Evolutionary conservation across 2,888 invertebrate species (phyloP).

Genomic region (Conomelus anceps): DNA sequence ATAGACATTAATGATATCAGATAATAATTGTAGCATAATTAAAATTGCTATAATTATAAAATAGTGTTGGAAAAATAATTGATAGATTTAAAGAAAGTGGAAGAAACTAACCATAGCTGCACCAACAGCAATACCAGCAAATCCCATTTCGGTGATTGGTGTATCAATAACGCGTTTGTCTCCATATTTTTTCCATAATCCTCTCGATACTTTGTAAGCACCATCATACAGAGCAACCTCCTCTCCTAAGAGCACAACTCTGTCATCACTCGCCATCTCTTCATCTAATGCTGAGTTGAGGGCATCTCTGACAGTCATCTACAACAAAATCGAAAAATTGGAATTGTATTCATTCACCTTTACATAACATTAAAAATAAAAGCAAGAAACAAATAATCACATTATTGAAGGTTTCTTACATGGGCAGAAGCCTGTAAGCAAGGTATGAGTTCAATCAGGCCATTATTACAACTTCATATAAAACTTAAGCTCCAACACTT

Average conservation of each 20-base stretch:
- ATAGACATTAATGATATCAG: too few relatives aligned
- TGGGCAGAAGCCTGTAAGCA: too few relatives aligned
- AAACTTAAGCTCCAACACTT: too few relatives aligned
- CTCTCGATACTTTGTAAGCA: constrained; percentile 89
- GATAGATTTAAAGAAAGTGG: too few relatives aligned
- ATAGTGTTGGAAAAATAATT: too few relatives aligned
- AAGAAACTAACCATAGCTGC: constrained; percentile 64
- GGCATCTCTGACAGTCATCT: constrained; percentile 94
- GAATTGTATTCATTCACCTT: background rate
- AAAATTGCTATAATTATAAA: too few relatives aligned
- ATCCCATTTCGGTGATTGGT: constrained; percentile 97
- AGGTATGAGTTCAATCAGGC: too few relatives aligned
- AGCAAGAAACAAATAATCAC: too few relatives aligned
- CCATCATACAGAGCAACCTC: constrained; percentile 99
- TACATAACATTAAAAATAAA: too few relatives aligned
- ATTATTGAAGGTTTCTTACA: too few relatives aligned
- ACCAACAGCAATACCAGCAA: constrained; percentile 90
- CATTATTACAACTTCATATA: too few relatives aligned
- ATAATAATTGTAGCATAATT: too few relatives aligned
- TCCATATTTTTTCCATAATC: constrained; percentile 96
- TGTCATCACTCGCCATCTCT: constrained; percentile 89
- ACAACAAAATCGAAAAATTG: background rate
- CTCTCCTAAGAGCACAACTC: constrained; percentile 87
- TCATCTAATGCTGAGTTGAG: constrained; percentile 94
- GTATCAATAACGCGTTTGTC: constrained; percentile 96